Conservation (phyloP, 2,888 invertebrate species). For the Macroteleia sp. region DNA sequence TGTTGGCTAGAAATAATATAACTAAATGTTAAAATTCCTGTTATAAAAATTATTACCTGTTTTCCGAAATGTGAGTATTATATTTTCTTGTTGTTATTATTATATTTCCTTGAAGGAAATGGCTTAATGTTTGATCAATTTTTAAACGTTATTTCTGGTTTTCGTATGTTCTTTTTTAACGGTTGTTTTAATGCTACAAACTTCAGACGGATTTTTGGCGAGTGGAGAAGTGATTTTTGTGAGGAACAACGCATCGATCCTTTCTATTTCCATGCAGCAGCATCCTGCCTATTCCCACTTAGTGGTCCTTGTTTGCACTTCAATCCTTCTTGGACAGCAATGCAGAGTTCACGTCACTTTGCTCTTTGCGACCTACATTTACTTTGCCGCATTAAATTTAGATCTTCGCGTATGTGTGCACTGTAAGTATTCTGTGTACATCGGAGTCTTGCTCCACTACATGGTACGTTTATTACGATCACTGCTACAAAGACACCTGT, state of each 20-base stretch:
- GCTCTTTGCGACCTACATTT: slow-evolving; percentile 72
- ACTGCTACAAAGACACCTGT: slow-evolving; percentile 40
- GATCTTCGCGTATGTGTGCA: slow-evolving; percentile 54
- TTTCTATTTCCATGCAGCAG: slow-evolving; percentile 34
- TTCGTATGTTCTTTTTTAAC: no score
- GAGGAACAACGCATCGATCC: slow-evolving; percentile 1
- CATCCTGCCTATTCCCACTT: slow-evolving; percentile 22
- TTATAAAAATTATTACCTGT: no score
- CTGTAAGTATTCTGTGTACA: slow-evolving; percentile 43
- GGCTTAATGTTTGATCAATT: no score
- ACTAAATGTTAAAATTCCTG: no score
- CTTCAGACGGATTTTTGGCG: no score
- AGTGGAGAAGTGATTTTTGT: no score
- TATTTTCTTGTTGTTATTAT: no score
- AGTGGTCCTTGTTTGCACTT: slow-evolving; percentile 42
- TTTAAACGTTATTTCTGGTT: no score
- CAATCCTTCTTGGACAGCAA: slow-evolving; percentile 54
- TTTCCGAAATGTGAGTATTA: no score
- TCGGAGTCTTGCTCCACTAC: slow-evolving; percentile 44
- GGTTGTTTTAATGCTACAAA: no score
- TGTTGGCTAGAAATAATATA: no score
- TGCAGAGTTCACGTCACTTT: slow-evolving; percentile 58
- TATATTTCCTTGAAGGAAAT: no score
- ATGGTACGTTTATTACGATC: slow-evolving; percentile 49
- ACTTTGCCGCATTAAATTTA: slow-evolving; percentile 73